phyloP scores from a whole-genome alignment of 92 coral and sea anemone genomes.

The Zoanthus solanderi region DNA sequence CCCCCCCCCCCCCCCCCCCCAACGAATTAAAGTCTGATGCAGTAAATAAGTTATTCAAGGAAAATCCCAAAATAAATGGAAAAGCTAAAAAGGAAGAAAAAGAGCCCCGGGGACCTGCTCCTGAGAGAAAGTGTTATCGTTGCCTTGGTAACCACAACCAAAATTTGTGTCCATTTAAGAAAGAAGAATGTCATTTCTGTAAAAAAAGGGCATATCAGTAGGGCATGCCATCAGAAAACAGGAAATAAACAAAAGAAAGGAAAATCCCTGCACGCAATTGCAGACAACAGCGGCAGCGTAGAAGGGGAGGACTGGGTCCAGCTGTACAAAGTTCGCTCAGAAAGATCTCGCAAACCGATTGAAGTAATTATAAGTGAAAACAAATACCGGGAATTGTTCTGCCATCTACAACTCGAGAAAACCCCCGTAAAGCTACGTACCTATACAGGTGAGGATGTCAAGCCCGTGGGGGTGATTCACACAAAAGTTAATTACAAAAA shows the following conservation, averaged over 20 bases:
- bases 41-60: not conserved
- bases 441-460: too few species aligned
- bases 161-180: conserved; percentile 49
- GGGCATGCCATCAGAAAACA: conserved; percentile 47
- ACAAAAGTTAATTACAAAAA: too few species aligned
- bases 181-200: conserved; percentile 55
- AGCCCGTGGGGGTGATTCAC: too few species aligned
- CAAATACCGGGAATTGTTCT: not conserved
- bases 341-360: not conserved
- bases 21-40: conserved; percentile 7
- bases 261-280: not conserved
- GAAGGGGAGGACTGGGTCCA: not conserved
- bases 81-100: conserved; percentile 9
- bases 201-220: conserved; percentile 43
- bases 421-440: too few species aligned
- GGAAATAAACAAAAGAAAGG: conserved; percentile 1
- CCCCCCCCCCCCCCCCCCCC: too few species aligned
- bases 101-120: conserved; percentile 32
- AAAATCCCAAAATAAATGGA: not conserved
- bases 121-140: conserved; percentile 19
- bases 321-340: conserved; percentile 20
- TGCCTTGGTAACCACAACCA: conserved; percentile 42
- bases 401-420: not conserved
- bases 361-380: not conserved
- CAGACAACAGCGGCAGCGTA: conserved; percentile 1